A percentile compares a stretch with the other conserved stretches of the same genome.
Evolutionary conservation across 2,888 invertebrate genomes (phyloP).

Genomic region (Limnephilus auricula): DNA sequence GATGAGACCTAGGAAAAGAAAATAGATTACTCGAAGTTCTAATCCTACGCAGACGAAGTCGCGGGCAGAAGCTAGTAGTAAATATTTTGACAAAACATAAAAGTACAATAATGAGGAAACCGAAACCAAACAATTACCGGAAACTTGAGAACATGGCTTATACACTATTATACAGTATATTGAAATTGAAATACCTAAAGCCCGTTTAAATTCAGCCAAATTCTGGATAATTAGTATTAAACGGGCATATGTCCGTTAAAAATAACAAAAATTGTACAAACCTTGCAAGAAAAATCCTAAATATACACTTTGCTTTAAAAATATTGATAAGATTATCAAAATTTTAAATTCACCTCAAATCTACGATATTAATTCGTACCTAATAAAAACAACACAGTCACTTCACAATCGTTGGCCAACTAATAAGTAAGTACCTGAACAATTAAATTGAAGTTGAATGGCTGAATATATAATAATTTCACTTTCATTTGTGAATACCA

Average conservation of each 20-base stretch:
- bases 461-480: neutral
- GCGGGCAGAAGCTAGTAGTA: too few relatives aligned
- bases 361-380: neutral
- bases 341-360: neutral
- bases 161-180: too few relatives aligned
- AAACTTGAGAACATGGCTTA: too few relatives aligned
- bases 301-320: neutral
- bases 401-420: neutral
- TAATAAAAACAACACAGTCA: neutral
- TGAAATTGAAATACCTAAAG: too few relatives aligned
- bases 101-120: too few relatives aligned
- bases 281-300: neutral
- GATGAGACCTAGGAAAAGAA: too few relatives aligned
- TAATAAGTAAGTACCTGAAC: neutral
- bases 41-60: too few relatives aligned
- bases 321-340: neutral
- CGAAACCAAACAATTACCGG: too few relatives aligned
- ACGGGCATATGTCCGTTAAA: neutral
- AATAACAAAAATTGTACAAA: neutral
- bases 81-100: too few relatives aligned
- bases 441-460: constrained; percentile 7
- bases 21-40: too few relatives aligned
- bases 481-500: constrained; percentile 3
- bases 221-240: too few relatives aligned
- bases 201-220: too few relatives aligned